A percentile compares a stretch with the other conserved stretches of the same genome.
Conservation (phyloP, 2,888 invertebrate species). For the Protophormia terraenovae region DNA sequence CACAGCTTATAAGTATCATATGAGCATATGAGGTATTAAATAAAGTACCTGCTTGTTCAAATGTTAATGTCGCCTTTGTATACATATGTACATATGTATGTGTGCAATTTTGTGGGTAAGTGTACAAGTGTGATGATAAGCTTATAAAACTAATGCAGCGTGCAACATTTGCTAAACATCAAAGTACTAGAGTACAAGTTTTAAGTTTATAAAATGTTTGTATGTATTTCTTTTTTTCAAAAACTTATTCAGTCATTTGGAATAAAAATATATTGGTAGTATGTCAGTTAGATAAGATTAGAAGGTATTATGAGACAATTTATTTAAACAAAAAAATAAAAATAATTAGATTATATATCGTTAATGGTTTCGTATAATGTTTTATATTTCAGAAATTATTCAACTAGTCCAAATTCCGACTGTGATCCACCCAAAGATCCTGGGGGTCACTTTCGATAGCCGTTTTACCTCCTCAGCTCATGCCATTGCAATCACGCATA, state of each 20-base stretch:
- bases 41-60: slow-evolving; percentile 34
- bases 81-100: background rate
- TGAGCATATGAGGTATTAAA: slow-evolving; percentile 46
- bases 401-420: no score
- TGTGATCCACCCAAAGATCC: no score
- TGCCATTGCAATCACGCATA: no score
- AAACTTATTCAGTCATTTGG: background rate
- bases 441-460: no score
- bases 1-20: slow-evolving; percentile 43
- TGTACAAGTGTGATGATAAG: slow-evolving; percentile 28
- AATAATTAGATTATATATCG: no score
- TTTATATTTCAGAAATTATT: no score
- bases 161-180: slow-evolving; percentile 40
- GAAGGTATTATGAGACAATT: background rate
- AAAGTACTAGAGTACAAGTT: background rate
- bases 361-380: no score
- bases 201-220: background rate
- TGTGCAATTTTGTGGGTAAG: background rate
- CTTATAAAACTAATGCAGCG: slow-evolving; percentile 52
- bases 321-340: background rate
- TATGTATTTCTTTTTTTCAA: background rate
- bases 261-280: background rate
- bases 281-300: background rate
- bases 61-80: background rate
- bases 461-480: no score